Evolutionary conservation across 1,140 invertebrate species (phyloP).

Genomic region (Drosophila melanica): DNA sequence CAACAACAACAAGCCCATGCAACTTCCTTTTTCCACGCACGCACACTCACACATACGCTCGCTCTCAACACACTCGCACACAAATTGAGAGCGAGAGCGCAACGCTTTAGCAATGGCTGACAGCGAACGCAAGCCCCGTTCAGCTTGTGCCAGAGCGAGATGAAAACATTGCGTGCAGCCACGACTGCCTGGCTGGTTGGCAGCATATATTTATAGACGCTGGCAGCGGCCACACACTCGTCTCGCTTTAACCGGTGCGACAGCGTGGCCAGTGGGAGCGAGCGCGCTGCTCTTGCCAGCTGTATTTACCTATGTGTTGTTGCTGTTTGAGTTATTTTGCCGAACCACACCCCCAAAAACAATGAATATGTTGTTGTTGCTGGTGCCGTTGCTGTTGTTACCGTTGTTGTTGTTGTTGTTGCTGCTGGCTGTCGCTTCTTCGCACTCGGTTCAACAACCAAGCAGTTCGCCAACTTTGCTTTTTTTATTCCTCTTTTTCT

Average conservation of each 20-base stretch:
- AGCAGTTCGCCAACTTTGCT: constrained; percentile 38
- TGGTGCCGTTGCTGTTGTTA: constrained; percentile 9
- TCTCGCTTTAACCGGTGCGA: neutral
- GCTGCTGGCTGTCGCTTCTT: constrained; percentile 34
- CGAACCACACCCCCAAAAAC: constrained; percentile 74
- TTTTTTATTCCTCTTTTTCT: constrained; percentile 22
- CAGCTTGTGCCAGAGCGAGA: constrained; percentile 28
- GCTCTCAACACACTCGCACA: constrained; percentile 9
- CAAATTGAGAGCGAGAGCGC: constrained; percentile 3
- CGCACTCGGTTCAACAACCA: constrained; percentile 67
- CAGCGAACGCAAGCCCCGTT: neutral
- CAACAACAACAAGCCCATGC: constrained; percentile 38
- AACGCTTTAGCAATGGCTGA: constrained; percentile 73
- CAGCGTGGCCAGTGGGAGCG: constrained; percentile 16
- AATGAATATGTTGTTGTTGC: constrained; percentile 23
- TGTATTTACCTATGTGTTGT: constrained; percentile 78
- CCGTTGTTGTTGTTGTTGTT: constrained; percentile 10
- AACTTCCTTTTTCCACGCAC: constrained; percentile 43
- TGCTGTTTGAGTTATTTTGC: constrained; percentile 47
- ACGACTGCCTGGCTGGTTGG: constrained; percentile 27
- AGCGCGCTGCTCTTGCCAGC: constrained; percentile 45
- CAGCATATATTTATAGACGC: constrained; percentile 11
- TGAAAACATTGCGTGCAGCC: neutral
- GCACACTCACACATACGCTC: constrained; percentile 18
- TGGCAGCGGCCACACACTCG: constrained; percentile 3